Conservation (phyloP, 1,140 invertebrate species). For the Hesperophylax magnus region DNA sequence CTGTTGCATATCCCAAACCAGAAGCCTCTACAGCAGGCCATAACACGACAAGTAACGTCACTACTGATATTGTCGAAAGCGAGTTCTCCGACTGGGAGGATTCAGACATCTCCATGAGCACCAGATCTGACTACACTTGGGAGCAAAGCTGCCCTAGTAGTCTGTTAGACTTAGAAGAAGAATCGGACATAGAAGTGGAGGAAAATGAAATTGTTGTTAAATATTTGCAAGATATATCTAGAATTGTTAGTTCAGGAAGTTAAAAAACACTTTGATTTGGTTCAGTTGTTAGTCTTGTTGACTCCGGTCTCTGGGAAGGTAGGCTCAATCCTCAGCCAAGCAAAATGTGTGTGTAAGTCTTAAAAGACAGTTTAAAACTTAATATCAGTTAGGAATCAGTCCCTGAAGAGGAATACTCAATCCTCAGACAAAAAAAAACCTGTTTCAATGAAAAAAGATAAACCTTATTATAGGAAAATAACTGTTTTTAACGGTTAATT, state of each 20-base stretch:
- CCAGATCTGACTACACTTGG: background rate
- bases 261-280: too few relatives aligned
- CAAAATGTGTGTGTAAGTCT: too few relatives aligned
- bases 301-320: too few relatives aligned
- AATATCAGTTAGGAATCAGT: too few relatives aligned
- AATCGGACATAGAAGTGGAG: constrained; percentile 17
- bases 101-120: background rate
- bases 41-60: background rate
- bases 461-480: too few relatives aligned
- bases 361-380: too few relatives aligned
- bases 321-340: too few relatives aligned
- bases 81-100: background rate
- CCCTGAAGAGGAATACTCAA: too few relatives aligned
- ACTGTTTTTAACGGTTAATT: too few relatives aligned
- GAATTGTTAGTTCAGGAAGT: background rate
- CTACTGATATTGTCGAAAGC: background rate
- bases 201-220: constrained; percentile 7
- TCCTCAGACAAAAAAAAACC: too few relatives aligned
- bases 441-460: too few relatives aligned
- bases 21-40: background rate
- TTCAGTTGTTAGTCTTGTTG: too few relatives aligned
- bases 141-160: constrained; percentile 25
- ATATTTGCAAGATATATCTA: constrained; percentile 22
- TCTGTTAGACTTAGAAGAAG: background rate
- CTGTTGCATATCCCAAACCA: background rate